A percentile compares a stretch with the other conserved stretches of the same genome.
Evolutionary conservation across 92 coral and sea anemone genomes (phyloP).

Genomic region (Palythoa grandis): DNA sequence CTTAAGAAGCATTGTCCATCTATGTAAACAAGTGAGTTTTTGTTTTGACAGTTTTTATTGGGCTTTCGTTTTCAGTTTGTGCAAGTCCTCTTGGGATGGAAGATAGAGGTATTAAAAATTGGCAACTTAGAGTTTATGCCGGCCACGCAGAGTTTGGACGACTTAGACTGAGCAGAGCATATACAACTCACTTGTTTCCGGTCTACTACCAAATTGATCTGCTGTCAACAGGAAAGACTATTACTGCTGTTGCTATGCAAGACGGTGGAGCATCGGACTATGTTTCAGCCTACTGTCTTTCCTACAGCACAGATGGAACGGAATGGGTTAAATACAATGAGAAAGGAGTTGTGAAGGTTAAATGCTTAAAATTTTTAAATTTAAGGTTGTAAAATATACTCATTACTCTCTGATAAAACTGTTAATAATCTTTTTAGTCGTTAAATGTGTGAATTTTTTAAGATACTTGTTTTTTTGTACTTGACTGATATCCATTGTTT

Average conservation of each 20-base stretch:
- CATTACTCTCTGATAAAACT: too few relatives aligned
- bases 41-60: neutral
- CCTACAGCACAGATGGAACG: constrained; percentile 25
- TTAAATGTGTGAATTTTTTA: too few relatives aligned
- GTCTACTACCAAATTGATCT: constrained; percentile 30
- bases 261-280: neutral
- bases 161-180: neutral
- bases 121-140: neutral
- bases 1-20: too few relatives aligned
- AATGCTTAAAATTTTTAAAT: neutral
- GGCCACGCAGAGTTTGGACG: neutral
- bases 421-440: too few relatives aligned
- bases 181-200: neutral
- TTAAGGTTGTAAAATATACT: too few relatives aligned
- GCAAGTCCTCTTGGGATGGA: constrained; percentile 36
- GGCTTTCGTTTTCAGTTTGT: constrained; percentile 12
- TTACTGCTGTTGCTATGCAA: constrained; percentile 37
- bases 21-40: too few relatives aligned
- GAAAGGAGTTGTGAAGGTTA: constrained; percentile 23
- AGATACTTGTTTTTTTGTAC: too few relatives aligned
- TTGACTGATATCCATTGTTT: too few relatives aligned
- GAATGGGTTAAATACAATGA: constrained; percentile 42
- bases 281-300: constrained; percentile 12
- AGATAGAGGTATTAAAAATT: neutral
- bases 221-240: neutral